These are phyloP conservation scores for Drosophila algonquin DNA, from an alignment of 2,888 invertebrate species.

Conservation along the genomic window DNA sequence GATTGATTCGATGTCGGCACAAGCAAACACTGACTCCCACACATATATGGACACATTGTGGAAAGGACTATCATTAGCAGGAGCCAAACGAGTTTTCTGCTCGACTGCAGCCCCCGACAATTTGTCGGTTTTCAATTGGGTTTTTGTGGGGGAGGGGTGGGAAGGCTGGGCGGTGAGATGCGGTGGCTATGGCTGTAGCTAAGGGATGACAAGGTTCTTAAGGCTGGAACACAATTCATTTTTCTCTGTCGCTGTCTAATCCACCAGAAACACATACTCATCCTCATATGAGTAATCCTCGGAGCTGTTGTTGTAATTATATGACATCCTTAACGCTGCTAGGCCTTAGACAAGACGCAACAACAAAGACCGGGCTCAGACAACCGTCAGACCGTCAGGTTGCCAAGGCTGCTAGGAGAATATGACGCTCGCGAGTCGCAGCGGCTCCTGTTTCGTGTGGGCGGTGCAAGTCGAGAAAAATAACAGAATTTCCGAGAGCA, in stretches of 20 bases:
- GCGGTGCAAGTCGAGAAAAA: background rate
- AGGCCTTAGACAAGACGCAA: background rate
- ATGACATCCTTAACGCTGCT: conserved; percentile 55
- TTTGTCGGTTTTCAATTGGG: conserved; percentile 30
- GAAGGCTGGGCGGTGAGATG: background rate
- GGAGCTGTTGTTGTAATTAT: conserved; percentile 64
- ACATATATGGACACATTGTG: conserved; percentile 10
- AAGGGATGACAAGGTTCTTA: conserved; percentile 19
- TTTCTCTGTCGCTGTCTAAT: conserved; percentile 10
- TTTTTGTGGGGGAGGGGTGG: conserved; percentile 8
- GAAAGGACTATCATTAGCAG: conserved; percentile 42
- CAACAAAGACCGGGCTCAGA: conserved; percentile 11
- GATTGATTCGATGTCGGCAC: conserved; percentile 35
- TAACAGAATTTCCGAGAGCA: conserved; percentile 26
- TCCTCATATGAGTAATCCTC: conserved; percentile 67
- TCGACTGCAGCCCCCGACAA: conserved; percentile 40
- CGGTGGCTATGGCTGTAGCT: too few relatives aligned
- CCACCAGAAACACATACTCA: conserved; percentile 59
- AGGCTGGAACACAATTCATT: conserved; percentile 30
- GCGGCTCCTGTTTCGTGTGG: background rate
- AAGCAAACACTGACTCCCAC: conserved; percentile 12
- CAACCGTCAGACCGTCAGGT: conserved; percentile 6
- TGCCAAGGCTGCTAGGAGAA: conserved; percentile 22
- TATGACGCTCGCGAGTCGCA: conserved; percentile 38
- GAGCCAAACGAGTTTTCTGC: conserved; percentile 55